These are phyloP conservation scores for Crossaster papposus DNA, from an alignment of 53 echinoderm and acorn worm species.

Conservation along the genomic window DNA sequence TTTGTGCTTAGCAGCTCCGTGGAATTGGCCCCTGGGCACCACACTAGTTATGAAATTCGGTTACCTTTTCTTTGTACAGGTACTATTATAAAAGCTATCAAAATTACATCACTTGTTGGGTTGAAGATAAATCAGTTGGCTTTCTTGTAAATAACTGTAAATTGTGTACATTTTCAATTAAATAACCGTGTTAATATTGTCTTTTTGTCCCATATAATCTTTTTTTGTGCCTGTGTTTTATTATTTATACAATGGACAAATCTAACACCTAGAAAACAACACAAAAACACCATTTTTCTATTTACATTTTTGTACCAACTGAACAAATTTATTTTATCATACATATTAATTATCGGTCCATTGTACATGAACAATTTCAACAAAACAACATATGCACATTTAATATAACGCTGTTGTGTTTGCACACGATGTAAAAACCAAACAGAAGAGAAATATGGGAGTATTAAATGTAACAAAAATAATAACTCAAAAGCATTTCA, in stretches of 20 bases:
- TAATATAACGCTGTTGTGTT: constrained; percentile 60
- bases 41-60: neutral
- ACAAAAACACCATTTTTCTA: constrained; percentile 4
- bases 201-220: neutral
- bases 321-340: constrained; percentile 59
- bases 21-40: neutral
- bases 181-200: neutral
- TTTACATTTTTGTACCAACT: constrained; percentile 66
- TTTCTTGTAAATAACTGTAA: neutral
- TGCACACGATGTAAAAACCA: constrained; percentile 51
- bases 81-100: too few relatives aligned
- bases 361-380: constrained; percentile 48
- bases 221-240: too few relatives aligned
- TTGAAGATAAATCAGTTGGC: neutral
- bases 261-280: neutral
- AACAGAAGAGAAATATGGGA: constrained; percentile 8
- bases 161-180: neutral
- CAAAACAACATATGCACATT: constrained; percentile 53
- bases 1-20: too few relatives aligned
- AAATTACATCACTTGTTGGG: too few relatives aligned
- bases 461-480: constrained; percentile 43
- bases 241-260: too few relatives aligned
- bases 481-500: constrained; percentile 42
- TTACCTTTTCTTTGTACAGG: too few relatives aligned
- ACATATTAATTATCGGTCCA: constrained; percentile 58